phyloP scores from a whole-genome alignment of 1,140 invertebrate species.

The Anastrepha ludens region DNA sequence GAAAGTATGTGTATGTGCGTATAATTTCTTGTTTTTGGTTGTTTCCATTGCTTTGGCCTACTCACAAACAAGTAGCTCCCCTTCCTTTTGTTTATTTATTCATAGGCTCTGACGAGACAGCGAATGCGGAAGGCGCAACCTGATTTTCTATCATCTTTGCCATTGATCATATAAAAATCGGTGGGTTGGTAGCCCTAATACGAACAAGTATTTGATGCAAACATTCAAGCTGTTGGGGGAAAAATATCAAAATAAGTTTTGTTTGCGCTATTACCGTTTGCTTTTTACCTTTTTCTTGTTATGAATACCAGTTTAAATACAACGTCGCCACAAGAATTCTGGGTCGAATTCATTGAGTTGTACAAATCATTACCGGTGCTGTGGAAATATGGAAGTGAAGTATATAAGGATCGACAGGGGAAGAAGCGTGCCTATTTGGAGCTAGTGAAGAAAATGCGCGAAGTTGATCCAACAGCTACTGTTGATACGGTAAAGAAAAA shows the following conservation, averaged over 20 bases:
- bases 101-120: no score
- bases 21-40: no score
- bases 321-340: neutral
- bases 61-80: no score
- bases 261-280: neutral
- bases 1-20: no score
- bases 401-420: neutral
- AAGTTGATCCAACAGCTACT: constrained; percentile 6
- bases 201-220: neutral
- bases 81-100: no score
- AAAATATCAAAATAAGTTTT: neutral
- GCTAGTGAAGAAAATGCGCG: constrained; percentile 30
- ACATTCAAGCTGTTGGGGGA: neutral
- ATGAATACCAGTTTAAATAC: neutral
- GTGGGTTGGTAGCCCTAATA: neutral
- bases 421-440: constrained; percentile 35
- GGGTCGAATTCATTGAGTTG: constrained; percentile 50
- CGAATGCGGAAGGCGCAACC: no score
- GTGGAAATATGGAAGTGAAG: constrained; percentile 24
- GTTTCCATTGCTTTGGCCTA: no score
- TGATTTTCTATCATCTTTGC: no score
- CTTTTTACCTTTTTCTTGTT: neutral
- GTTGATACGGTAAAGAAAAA: constrained; percentile 51
- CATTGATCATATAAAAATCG: neutral
- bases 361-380: constrained; percentile 50